Conservation (phyloP, 2,113 vertebrate species). For the Cervus canadensis region DNA sequence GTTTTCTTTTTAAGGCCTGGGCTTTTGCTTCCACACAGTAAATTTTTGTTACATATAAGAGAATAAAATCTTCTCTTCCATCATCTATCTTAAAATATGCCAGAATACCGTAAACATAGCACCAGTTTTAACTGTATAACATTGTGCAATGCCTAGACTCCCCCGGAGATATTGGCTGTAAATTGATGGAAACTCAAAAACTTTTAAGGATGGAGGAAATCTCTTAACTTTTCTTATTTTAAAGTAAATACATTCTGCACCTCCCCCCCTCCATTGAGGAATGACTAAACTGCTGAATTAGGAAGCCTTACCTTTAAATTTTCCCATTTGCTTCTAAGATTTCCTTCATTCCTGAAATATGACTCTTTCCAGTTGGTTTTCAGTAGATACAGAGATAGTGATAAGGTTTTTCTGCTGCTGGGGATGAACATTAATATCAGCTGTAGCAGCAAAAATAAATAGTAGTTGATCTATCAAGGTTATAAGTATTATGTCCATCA, state of each 20-base stretch:
- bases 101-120: background rate
- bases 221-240: background rate
- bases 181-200: background rate
- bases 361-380: background rate
- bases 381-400: background rate
- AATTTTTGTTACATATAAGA: background rate
- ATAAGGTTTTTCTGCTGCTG: background rate
- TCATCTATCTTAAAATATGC: background rate
- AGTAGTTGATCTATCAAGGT: background rate
- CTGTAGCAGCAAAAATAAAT: background rate
- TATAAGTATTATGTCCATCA: background rate
- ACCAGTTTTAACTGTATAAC: background rate
- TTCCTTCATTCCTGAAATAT: background rate
- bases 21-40: background rate
- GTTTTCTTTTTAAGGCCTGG: background rate
- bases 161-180: background rate
- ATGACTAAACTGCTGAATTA: background rate
- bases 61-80: conserved; percentile 24
- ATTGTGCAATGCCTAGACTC: background rate
- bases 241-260: background rate
- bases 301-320: background rate
- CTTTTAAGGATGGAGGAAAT: background rate
- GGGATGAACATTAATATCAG: background rate
- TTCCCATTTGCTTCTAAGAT: background rate
- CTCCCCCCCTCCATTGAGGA: background rate